A percentile compares a stretch with the other conserved stretches of the same genome.
Evolutionary conservation across 2,113 vertebrate species (phyloP).

Genomic region (Panthera leo): DNA sequence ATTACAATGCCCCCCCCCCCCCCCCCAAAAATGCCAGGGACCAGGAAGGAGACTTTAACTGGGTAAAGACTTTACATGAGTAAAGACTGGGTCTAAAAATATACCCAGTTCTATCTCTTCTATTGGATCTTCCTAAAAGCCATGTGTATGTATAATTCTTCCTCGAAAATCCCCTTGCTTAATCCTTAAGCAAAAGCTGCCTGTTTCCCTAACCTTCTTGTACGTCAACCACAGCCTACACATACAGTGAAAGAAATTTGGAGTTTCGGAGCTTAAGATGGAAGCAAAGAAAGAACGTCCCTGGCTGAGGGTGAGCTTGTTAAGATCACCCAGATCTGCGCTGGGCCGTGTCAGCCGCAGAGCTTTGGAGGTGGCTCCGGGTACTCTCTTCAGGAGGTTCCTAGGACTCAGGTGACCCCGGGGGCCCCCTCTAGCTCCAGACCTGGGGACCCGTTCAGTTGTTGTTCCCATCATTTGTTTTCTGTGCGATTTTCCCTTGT

Average conservation of each 20-base stretch:
- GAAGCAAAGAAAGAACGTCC: not conserved
- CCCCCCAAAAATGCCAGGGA: not conserved
- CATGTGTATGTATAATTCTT: not conserved
- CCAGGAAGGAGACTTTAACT: not conserved
- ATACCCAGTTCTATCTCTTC: not conserved
- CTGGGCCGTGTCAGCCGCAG: rapidly evolving
- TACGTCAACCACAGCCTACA: not conserved
- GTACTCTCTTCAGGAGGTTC: not conserved
- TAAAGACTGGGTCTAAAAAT: not conserved
- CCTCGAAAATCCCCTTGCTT: not conserved
- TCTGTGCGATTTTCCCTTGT: not conserved
- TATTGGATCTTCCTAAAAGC: not conserved
- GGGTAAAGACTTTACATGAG: too few relatives aligned
- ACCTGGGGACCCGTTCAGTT: not conserved
- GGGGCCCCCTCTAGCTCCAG: not conserved
- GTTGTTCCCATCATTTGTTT: not conserved
- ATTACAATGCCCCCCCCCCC: not conserved
- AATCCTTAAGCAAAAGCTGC: not conserved
- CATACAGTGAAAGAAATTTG: not conserved
- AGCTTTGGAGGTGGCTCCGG: not conserved
- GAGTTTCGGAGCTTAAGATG: not conserved
- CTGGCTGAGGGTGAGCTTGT: not conserved
- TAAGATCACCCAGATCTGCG: rapidly evolving
- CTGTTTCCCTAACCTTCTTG: not conserved
- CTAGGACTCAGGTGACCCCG: not conserved